Conservation (phyloP, 2,888 invertebrate genomes). For the Yponomeuta malinellus region DNA sequence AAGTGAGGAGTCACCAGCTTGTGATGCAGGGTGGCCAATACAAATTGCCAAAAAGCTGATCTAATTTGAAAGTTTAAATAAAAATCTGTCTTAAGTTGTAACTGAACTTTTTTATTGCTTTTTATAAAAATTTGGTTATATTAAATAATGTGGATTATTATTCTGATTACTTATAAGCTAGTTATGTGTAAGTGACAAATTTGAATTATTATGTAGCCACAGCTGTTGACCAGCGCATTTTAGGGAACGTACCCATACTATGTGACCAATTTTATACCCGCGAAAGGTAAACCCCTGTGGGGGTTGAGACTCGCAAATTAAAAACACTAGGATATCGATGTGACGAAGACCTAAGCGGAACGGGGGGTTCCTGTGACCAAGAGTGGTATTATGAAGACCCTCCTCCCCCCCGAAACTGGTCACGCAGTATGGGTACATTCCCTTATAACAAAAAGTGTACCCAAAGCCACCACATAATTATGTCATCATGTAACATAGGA, state of each 20-base stretch:
- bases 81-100: conserved; percentile 42
- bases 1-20: conserved; percentile 93
- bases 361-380: too few species aligned
- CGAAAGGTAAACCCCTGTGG: too few species aligned
- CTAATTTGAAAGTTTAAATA: conserved; percentile 19
- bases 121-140: conserved; percentile 65
- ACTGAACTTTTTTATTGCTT: conserved; percentile 60
- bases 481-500: conserved; percentile 7
- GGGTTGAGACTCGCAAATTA: too few species aligned
- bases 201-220: conserved; percentile 34
- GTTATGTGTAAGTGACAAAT: conserved; percentile 41
- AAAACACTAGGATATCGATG: too few species aligned
- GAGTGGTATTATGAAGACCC: too few species aligned
- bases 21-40: conserved; percentile 91
- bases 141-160: conserved; percentile 58
- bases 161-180: conserved; percentile 41
- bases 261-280: too few species aligned
- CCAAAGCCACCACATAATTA: conserved; percentile 53
- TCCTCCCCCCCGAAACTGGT: too few species aligned
- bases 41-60: conserved; percentile 84
- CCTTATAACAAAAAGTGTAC: conserved; percentile 10
- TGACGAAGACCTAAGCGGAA: too few species aligned
- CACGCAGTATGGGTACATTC: too few species aligned
- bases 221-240: conserved; percentile 20
- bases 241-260: too few species aligned